Base-by-base conservation (phyloP, 1,140 invertebrate species). In the Parapsyche elsis region DNA sequence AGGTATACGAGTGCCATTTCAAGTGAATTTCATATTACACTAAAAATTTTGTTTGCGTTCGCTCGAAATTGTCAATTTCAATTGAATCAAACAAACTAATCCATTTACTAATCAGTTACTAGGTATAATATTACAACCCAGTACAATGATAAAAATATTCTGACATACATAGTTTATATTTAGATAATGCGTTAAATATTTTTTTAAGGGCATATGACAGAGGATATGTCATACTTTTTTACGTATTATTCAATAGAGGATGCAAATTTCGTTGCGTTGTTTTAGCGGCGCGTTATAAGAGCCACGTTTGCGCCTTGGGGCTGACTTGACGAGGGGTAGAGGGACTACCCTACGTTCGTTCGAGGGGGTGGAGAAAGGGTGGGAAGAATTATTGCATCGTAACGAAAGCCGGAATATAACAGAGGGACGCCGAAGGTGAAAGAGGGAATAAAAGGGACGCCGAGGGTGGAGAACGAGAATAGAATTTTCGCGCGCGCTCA, bases 361-460 rank as follows among this genome's bases (percentile, higher is more conserved):
- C 71, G 16, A 9, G 71, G 7, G 71, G 71, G 24, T 5, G 10
- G 26, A 4, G 46, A 10, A 23, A 24, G 46, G 21, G 14, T 14
- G 21, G 9, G 49, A 30, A 45, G 53, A 75, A 75, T 75, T 75
- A 75, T 75, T 75, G 73, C 73, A 75, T 38, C 23, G 73, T 75
- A 73, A 73, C 71, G 71, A 73, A 73, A 73, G 24, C 46, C 46
- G n/a, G 24, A 30, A 57, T 9, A 19, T 26, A 7, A 30, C 46
- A 23, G 49, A 21, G 14, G 38, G 38, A 53, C 73, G 45, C 19
- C 45, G 14, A 38, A 38, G 30, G 30, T 38, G 30, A 38, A 38
- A 38, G 30, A 70, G 16, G 38, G 71, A 38, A 74, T 74, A 23
- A 74, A 21, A 74, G 10, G 38, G 71, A 74, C 21, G 12, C n/a